A percentile compares a stretch with the other conserved stretches of the same genome.
Conservation (phyloP, 2,113 vertebrate genomes). For the Lynx canadensis region DNA sequence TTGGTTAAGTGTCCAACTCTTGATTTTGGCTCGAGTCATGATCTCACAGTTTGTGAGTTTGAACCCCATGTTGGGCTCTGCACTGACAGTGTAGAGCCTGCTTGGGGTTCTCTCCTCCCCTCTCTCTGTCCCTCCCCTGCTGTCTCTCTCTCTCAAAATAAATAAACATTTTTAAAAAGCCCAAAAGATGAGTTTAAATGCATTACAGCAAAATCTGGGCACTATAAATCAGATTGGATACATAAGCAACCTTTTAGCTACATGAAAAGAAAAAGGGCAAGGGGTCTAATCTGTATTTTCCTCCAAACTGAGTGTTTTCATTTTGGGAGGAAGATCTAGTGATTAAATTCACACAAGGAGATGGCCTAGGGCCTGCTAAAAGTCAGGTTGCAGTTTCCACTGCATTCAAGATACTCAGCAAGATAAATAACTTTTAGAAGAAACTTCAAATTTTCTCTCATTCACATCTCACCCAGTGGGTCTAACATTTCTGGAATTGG, state of each 20-base stretch:
- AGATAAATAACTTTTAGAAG: slow-evolving; percentile 48
- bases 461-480: not conserved
- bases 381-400: slow-evolving; percentile 33
- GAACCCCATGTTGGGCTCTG: no score
- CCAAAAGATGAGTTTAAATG: slow-evolving; percentile 26
- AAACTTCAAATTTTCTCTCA: slow-evolving; percentile 23
- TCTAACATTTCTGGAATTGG: not conserved
- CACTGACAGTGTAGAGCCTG: no score
- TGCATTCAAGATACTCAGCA: slow-evolving; percentile 36
- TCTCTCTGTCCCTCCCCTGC: no score
- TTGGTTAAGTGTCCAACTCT: no score
- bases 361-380: not conserved
- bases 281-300: not conserved
- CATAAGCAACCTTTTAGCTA: slow-evolving; percentile 10
- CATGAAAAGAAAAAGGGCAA: slow-evolving; percentile 12
- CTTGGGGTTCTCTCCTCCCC: no score
- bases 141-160: no score
- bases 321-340: slow-evolving; percentile 20
- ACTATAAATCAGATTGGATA: slow-evolving; percentile 47
- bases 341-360: not conserved
- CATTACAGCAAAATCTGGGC: slow-evolving; percentile 13
- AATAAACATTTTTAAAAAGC: not conserved
- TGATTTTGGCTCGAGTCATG: no score
- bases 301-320: not conserved
- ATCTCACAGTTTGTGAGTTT: no score